Evolutionary conservation across 2,113 vertebrate species (phyloP), one percentile per base, ranked within the genome.

Genomic region (Genyomyrus donnyi): DNA sequence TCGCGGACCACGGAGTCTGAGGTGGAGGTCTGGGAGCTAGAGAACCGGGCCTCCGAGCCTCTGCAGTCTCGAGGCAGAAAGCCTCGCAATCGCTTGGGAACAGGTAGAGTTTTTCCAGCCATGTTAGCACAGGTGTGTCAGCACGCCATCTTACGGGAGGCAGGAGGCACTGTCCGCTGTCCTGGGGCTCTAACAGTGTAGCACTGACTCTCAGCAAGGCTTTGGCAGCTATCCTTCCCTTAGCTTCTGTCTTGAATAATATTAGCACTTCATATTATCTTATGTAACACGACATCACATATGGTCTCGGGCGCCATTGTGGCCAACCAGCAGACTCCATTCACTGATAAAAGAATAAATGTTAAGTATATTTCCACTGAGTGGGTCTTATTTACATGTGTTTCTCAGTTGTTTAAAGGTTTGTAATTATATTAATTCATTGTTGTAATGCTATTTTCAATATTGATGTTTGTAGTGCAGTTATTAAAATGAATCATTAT

Each of bases 1-100:
- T 99, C 98, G 89, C 95, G 98, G 88, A 99, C 98, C 85, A 99
- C 98, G 0, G 98, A 99, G 94, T 99, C 98, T 0, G 98, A 99
- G 93, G 97, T 97, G 0, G 98, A 99, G 89, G 96, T 97, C 46
- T 98, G 97, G 97, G 97, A 98, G 66, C 95, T 95, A 0, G 97
- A 98, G 8, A 92, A 94, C 92, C 86, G 95, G 94, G 89, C 95
- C 3, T 89, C 96, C 0, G 96, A 97, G 31, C 35, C 95, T 53
- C 91, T 94, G 93, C 91, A 96, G 93, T 94, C 95, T 3, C 92
- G 94, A 0, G 91, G 90, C 19, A 42, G 94, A 90, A 88, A 93
- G 83, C 92, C 95, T 1, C 89, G 96, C 90, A 97, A 97, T 93
- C 96, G 96, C 84, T 95, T 97, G 0, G 95, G 93, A 31, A 84